phyloP scores from a whole-genome alignment of 2,888 invertebrate genomes.

The Diaprepes abbreviatus region DNA sequence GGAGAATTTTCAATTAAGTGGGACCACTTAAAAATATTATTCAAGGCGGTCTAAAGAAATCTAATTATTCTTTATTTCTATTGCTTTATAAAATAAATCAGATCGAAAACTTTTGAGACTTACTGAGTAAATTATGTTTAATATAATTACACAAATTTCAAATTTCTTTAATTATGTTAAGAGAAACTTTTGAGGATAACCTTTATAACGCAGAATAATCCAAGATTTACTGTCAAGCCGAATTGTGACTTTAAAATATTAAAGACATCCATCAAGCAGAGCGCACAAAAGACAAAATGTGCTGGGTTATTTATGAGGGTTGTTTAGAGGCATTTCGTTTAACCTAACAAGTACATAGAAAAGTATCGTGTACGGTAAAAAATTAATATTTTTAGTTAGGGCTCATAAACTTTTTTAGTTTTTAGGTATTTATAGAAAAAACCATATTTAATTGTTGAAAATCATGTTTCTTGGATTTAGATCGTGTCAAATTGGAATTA shows the following conservation, averaged over 20 bases:
- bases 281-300: conserved; percentile 7
- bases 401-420: neutral
- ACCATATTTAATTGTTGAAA: too few species aligned
- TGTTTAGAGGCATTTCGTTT: neutral
- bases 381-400: neutral
- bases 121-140: too few species aligned
- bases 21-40: too few species aligned
- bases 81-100: too few species aligned
- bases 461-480: too few species aligned
- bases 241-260: conserved; percentile 7
- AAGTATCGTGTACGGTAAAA: neutral
- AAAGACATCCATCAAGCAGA: conserved; percentile 2
- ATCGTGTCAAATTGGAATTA: too few species aligned
- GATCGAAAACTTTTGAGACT: too few species aligned
- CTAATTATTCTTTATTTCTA: too few species aligned
- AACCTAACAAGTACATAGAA: conserved; percentile 1
- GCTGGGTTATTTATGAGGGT: conserved; percentile 7
- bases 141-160: too few species aligned
- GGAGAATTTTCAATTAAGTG: too few species aligned
- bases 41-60: too few species aligned
- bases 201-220: neutral
- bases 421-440: neutral
- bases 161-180: too few species aligned
- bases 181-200: neutral
- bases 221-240: neutral